Evolutionary conservation across 2,797 vertebrate genomes (phyloP), one percentile per base, ranked within the genome.

Genomic region (Protonibea diacanthus): DNA sequence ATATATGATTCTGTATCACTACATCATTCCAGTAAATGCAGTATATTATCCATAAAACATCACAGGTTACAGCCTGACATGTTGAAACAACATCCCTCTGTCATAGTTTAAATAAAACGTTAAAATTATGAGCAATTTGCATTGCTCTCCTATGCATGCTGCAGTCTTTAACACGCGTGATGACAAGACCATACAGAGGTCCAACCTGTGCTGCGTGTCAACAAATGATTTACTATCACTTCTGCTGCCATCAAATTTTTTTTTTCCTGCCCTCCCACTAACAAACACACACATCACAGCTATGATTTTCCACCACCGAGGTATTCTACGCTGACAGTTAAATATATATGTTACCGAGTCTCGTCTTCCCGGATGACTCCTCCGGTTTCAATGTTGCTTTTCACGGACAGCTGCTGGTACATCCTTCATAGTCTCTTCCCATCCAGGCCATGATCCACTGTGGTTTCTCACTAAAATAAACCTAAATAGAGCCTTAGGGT

Each of bases 401-500:
- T 78, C 18, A 3, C 18, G 65, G 42, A 53, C 61, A 40, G 20
- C 48, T 44, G n/a, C 42, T 83, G 69, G 33, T 61, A 56, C 18
- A 62, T 72, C 74, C 44, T 77, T 55, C 65, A 59, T 75, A 51
- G 42, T 57, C 51, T 79, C 33, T 42, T 65, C 60, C 66, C 70
- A 45, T 70, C 67, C 67, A 69, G 63, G 17, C 60, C 61, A 51
- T 29, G 72, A 44, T 80, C 53, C 75, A 17, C 68, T 86, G 81
- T 66, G 85, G 88, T 86, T 89, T 81, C 71, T 71, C 21, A 9
- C 88, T 82, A 87, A 93, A 93, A 91, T 84, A 80, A 74, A 83
- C 66, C 67, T 84, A 88, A 92, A 90, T 85, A 70, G 57, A 88
- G 49, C 73, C 81, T 81, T 69, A 44, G 29, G 64, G 69, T 12